Percentiles rank a stretch among this genome's conserved stretches.
phyloP scores from a whole-genome alignment of 2,797 vertebrate species.

The Oreortyx pictus region DNA sequence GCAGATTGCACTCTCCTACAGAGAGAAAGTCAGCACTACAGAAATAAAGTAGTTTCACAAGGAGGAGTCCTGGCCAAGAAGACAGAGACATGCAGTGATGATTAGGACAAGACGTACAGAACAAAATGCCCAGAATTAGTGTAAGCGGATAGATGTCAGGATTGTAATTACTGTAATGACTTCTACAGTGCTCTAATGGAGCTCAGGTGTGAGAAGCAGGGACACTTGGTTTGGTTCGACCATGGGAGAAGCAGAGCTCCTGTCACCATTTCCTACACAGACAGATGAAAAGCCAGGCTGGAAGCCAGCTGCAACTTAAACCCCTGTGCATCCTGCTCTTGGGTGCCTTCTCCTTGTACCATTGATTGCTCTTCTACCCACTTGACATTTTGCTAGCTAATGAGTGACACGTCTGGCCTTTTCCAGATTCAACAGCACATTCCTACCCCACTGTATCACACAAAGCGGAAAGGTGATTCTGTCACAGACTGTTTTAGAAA shows the following conservation, averaged over 20 bases:
- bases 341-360: neutral
- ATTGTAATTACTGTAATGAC: fast-evolving
- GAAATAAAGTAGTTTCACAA: neutral
- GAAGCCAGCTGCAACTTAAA: neutral
- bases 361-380: neutral
- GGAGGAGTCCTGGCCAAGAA: neutral
- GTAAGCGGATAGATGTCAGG: neutral
- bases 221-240: neutral
- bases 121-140: neutral
- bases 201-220: fast-evolving
- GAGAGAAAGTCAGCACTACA: neutral
- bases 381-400: neutral
- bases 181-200: neutral
- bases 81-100: neutral
- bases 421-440: neutral
- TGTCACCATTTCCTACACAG: neutral
- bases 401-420: neutral
- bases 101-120: neutral
- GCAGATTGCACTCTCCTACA: fast-evolving
- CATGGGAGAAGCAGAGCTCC: neutral
- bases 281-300: neutral
- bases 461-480: neutral
- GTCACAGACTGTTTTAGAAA: neutral
- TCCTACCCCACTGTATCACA: neutral
- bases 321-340: neutral